phyloP scores from a whole-genome alignment of 2,113 vertebrate genomes.

The Romanogobio albipinnatus region DNA sequence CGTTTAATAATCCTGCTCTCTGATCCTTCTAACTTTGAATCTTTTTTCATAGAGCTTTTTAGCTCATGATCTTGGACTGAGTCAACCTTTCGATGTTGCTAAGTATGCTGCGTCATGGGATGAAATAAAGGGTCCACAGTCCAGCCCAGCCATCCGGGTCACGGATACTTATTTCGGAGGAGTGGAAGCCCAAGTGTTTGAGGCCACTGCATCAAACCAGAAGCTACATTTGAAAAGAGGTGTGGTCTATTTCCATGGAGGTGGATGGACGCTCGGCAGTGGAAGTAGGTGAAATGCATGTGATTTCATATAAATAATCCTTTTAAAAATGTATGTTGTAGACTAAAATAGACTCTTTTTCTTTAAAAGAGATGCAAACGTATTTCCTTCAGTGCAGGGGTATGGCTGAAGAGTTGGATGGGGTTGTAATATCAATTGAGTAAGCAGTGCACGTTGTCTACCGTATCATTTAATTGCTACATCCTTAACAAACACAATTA shows the following conservation, averaged over 20 bases:
- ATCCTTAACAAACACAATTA: background rate
- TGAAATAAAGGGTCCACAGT: constrained; percentile 79
- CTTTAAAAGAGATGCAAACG: constrained; percentile 25
- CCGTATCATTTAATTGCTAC: background rate
- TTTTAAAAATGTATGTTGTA: background rate
- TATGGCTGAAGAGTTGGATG: constrained; percentile 89
- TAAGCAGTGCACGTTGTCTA: constrained; percentile 74
- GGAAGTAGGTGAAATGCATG: constrained; percentile 79
- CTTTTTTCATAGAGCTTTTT: constrained; percentile 78
- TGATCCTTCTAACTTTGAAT: background rate
- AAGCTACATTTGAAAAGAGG: constrained; percentile 76
- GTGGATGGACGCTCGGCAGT: constrained; percentile 91
- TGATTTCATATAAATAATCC: background rate
- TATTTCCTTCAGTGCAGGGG: constrained; percentile 88
- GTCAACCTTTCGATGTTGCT: constrained; percentile 81
- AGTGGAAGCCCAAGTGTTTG: constrained; percentile 86
- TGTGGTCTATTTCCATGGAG: constrained; percentile 91
- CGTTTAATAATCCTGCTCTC: background rate
- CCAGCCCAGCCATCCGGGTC: constrained; percentile 78
- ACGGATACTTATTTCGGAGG: constrained; percentile 82
- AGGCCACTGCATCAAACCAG: constrained; percentile 66
- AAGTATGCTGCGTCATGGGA: constrained; percentile 82
- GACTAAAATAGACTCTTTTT: background rate
- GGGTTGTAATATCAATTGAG: constrained; percentile 92
- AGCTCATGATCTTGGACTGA: constrained; percentile 83